phyloP scores from a whole-genome alignment of 2,113 vertebrate species.

The Halcyon senegalensis region DNA sequence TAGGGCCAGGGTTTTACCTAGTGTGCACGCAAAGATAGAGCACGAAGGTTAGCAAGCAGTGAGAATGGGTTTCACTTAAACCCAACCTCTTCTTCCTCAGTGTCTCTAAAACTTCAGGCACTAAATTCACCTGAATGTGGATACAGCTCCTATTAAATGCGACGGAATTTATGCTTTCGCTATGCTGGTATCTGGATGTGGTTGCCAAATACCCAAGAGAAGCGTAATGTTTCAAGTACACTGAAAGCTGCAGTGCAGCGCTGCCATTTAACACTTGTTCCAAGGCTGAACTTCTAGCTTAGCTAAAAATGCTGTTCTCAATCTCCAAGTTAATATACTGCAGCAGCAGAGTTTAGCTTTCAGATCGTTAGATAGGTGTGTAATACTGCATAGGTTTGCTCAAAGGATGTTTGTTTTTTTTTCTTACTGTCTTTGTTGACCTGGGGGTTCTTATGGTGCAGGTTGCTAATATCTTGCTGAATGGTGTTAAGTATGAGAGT shows the following conservation, averaged over 20 bases:
- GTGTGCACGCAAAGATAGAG: not conserved
- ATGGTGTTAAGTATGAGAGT: slow-evolving; percentile 93
- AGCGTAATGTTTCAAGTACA: not conserved
- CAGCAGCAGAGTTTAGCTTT: not conserved
- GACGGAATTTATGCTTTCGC: not conserved
- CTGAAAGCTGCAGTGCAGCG: not conserved
- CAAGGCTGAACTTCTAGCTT: not conserved
- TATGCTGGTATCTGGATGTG: not conserved
- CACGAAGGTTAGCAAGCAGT: not conserved
- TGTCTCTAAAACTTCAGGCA: not conserved
- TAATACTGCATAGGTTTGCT: not conserved
- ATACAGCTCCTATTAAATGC: not conserved
- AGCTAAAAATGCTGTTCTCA: not conserved
- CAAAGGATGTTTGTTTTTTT: not conserved
- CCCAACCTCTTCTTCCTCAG: not conserved
- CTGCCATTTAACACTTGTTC: not conserved
- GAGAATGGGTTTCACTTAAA: not conserved
- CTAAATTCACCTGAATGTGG: not conserved
- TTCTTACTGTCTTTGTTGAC: slow-evolving; percentile 19
- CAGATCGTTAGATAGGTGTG: not conserved
- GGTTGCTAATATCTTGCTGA: slow-evolving; percentile 96
- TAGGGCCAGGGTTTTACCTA: not conserved
- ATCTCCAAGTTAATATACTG: not conserved
- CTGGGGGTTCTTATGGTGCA: slow-evolving; percentile 60
- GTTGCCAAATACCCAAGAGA: not conserved